Conservation (phyloP, 2,797 vertebrate species). For the Sebastes kiyomatsui region DNA sequence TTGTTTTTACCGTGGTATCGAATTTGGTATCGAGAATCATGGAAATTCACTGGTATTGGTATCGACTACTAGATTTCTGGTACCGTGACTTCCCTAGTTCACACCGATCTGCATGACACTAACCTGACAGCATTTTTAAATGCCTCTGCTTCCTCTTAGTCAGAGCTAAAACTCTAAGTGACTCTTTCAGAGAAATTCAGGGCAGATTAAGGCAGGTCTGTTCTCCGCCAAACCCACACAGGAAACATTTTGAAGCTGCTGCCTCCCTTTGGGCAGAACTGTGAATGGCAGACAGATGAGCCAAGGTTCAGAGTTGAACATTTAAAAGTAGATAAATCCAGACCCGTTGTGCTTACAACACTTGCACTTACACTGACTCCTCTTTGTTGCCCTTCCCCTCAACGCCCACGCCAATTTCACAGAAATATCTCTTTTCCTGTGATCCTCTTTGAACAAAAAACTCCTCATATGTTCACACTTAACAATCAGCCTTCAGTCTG, state of each 20-base stretch:
- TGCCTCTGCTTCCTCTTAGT: neutral
- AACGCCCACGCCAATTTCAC: neutral
- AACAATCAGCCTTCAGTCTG: conserved; percentile 55
- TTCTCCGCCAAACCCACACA: neutral
- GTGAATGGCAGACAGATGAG: conserved; percentile 15
- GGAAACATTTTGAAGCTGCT: conserved; percentile 26
- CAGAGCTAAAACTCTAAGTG: neutral
- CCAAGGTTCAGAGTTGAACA: neutral
- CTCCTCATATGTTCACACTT: conserved; percentile 2
- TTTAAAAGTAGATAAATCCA: conserved; percentile 1
- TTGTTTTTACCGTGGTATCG: no score
- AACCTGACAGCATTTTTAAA: neutral
- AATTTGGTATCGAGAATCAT: no score
- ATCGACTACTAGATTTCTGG: no score
- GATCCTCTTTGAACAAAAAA: conserved; percentile 39
- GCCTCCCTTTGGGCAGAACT: conserved; percentile 49
- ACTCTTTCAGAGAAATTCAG: neutral
- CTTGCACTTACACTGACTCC: neutral
- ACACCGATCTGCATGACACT: neutral
- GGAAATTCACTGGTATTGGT: no score
- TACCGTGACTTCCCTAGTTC: no score
- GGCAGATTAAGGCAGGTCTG: neutral
- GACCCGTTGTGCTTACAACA: neutral
- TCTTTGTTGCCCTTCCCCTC: neutral
- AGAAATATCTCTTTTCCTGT: conserved; percentile 19